Evolutionary conservation across 2,113 vertebrate species (phyloP), one percentile per base, ranked within the genome.

Genomic region (Erinaceus europaeus): DNA sequence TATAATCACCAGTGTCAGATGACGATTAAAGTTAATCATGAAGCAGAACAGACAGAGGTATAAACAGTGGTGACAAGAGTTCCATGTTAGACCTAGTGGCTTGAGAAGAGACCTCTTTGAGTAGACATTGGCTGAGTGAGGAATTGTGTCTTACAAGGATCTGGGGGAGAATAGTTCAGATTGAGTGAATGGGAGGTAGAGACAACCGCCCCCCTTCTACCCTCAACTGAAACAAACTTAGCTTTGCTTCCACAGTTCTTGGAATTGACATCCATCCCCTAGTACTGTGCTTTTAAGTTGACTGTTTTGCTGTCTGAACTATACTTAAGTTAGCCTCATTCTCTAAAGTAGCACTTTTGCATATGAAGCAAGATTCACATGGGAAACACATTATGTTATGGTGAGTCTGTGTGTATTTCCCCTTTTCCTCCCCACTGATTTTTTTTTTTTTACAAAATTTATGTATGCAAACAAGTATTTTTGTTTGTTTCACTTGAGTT

Each of bases 401-500:
- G 90, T 92, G 94, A 80, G 52, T 86, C 92, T 92, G 71, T 94
- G 94, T 96, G 97, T 94, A 90, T 94, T 97, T 97, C 97, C 97
- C 93, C 97, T 96, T 96, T 96, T 93, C 93, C 93, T 96, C 96
- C 96, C 93, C 97, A 95, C 95, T 96, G 96, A 95, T 97, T 95
- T 95, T n/a, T n/a, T n/a, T n/a, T n/a, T n/a, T n/a, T n/a, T 94
- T 94, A 72, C 88, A 96, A 96, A 95, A 96, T 91, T 95, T 95
- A 90, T 94, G 90, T 92, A 96, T 96, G 95, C 95, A 97, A 97
- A 96, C 96, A 97, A 96, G 95, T 97, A 95, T 97, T 97, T 97
- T 97, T 95, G 52, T 97, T 97, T 97, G 97, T 97, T 97, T 97
- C 97, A 96, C 96, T 97, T 96, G 96, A 96, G 94, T 96, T 82